A percentile compares a stretch with the other conserved stretches of the same genome.
Conservation (phyloP, 1,140 invertebrate genomes). For the Diploscapter pachys region DNA sequence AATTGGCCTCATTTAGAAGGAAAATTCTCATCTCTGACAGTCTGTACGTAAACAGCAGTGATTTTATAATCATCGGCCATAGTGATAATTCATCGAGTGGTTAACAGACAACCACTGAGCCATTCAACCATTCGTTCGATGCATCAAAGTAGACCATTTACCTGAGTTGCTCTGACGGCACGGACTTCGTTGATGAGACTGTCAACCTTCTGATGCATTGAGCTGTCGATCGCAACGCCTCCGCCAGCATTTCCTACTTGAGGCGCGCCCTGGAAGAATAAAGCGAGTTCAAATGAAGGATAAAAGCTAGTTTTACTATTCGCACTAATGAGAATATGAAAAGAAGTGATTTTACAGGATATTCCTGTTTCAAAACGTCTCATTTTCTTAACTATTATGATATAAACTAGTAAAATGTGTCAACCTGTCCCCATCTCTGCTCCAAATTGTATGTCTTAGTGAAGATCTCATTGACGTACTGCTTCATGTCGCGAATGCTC, state of each 20-base stretch:
- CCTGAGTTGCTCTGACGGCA: conserved; percentile 24
- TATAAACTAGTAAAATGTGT: conserved; percentile 27
- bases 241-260: conserved; percentile 18
- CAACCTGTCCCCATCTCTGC: conserved; percentile 44
- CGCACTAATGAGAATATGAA: too few relatives aligned
- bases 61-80: conserved; percentile 14
- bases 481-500: conserved; percentile 55
- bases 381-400: conserved; percentile 5
- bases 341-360: too few relatives aligned
- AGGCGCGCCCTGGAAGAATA: not conserved
- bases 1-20: conserved; percentile 8
- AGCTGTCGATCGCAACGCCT: conserved; percentile 19
- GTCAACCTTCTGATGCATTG: conserved; percentile 33
- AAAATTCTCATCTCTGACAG: not conserved
- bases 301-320: too few relatives aligned
- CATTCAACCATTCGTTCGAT: not conserved
- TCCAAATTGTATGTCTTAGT: conserved; percentile 57
- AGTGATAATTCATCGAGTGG: not conserved
- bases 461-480: conserved; percentile 58
- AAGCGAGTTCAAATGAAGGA: too few relatives aligned
- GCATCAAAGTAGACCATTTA: not conserved
- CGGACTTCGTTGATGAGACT: conserved; percentile 27
- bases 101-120: not conserved
- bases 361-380: not conserved
- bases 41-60: conserved; percentile 14